Evolutionary conservation across 2,113 vertebrate genomes (phyloP), one percentile per base, ranked within the genome.

Genomic region (Vulpes lagopus): DNA sequence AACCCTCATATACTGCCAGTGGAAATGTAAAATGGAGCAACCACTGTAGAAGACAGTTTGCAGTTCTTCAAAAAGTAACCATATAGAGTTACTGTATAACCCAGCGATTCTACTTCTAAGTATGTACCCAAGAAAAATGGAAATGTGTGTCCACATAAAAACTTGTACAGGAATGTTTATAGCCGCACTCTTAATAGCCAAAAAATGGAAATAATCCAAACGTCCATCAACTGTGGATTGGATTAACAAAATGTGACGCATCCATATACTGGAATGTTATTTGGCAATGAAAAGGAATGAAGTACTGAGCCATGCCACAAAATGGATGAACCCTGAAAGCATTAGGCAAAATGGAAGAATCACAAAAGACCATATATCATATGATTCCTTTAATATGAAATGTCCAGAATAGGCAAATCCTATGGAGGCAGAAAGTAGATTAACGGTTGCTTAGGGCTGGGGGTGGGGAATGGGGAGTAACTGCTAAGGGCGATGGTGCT

Each of bases 41-140:
- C 12, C 62, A 60, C 12, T 64, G 85, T 92, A 53, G 59, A 65
- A 82, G 57, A 57, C 2, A 11, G 55, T 71, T 79, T 65, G 83
- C 16, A 79, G 15, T 81, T 94, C 14, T 71, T 74, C 32, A 92
- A 53, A 65, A 89, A 55, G 20, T 91, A 76, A 88, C 38, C 12
- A 76, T 76, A 64, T 15, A 53, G 62, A 60, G 5, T 94, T 91
- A 55, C 51, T 3, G 32, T 64, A 12, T 71, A 12, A 79, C 62
- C 4, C 62, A 92, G 23, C 11, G 83, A 87, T n/a, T 95, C 49
- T 11, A 88, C 14, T 78, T 71, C 27, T 84, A 91, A 83, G 32
- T 89, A 64, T 74, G 38, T 67, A 96, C 51, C 32, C 35, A 89
- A 79, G 69, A 94, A 23, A 89, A 86, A 84, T 38, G 43, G 92